These are phyloP conservation scores for Erythrocercus mccallii DNA, from an alignment of 2,113 vertebrate genomes.

Conservation along the genomic window DNA sequence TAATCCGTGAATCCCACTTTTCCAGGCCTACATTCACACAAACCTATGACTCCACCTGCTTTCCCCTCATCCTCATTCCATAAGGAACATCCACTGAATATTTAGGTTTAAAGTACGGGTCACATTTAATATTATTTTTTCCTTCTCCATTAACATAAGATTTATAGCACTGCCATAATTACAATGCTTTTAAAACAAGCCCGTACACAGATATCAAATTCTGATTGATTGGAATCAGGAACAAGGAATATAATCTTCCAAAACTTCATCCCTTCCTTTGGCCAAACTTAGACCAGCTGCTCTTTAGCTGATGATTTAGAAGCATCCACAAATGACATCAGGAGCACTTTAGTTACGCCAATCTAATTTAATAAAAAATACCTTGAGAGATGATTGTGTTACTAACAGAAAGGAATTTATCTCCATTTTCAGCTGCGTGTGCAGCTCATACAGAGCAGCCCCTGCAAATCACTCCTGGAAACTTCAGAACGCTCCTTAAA, in stretches of 20 bases:
- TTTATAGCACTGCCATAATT: not conserved
- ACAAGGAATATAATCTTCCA: not conserved
- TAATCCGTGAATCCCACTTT: not conserved
- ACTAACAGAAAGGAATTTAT: not conserved
- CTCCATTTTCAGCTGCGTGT: not conserved
- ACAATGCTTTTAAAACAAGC: slow-evolving; percentile 5
- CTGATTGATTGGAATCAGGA: not conserved
- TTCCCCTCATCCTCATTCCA: not conserved
- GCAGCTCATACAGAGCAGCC: not conserved
- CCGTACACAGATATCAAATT: not conserved
- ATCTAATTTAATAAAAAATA: slow-evolving; percentile 29
- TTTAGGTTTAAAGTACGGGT: not conserved
- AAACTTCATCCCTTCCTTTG: not conserved
- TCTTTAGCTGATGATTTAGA: slow-evolving; percentile 7
- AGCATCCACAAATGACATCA: slow-evolving; percentile 27
- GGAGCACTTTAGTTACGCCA: not conserved
- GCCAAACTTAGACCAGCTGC: slow-evolving; percentile 12
- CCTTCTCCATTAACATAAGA: not conserved
- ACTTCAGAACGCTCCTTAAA: not conserved
- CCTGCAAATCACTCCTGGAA: not conserved
- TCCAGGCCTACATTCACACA: not conserved
- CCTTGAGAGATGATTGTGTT: slow-evolving; percentile 2
- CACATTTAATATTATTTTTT: not conserved
- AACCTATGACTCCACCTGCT: not conserved
- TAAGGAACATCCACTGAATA: not conserved